A percentile compares a stretch with the other conserved stretches of the same genome.
These are phyloP conservation scores for Hemicordylus capensis DNA, from an alignment of 2,113 vertebrate genomes.

Conservation along the genomic window DNA sequence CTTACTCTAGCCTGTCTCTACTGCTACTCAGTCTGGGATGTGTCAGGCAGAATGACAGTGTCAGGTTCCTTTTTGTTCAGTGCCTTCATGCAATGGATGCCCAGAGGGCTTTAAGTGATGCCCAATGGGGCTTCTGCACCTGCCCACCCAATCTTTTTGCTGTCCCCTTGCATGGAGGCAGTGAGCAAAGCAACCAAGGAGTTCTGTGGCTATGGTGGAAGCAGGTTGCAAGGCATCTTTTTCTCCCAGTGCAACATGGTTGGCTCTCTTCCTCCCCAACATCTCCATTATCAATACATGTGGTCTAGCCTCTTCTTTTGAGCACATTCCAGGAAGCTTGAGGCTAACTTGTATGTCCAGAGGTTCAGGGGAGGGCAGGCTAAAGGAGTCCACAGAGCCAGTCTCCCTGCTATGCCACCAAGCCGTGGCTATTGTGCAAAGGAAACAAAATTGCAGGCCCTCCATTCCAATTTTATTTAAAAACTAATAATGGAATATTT, in stretches of 20 bases:
- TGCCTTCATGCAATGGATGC: not conserved
- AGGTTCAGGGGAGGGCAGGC: not conserved
- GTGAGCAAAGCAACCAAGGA: not conserved
- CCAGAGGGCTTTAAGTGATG: not conserved
- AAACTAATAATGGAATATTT: slow-evolving; percentile 54
- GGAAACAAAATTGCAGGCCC: too few relatives aligned
- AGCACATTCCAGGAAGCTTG: not conserved
- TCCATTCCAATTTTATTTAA: slow-evolving; percentile 42
- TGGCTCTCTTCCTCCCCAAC: not conserved
- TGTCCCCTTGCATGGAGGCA: too few relatives aligned
- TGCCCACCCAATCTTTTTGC: too few relatives aligned
- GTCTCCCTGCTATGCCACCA: too few relatives aligned
- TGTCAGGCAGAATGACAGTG: not conserved
- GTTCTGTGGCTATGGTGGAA: not conserved
- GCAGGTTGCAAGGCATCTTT: too few relatives aligned
- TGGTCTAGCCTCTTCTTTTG: not conserved
- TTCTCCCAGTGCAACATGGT: too few relatives aligned
- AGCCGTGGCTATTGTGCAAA: not conserved
- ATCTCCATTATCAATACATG: not conserved
- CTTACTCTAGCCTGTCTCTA: not conserved
- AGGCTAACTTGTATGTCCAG: not conserved
- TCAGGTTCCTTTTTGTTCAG: not conserved
- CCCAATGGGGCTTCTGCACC: not conserved
- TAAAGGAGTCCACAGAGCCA: not conserved
- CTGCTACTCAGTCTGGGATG: not conserved